Conservation (phyloP, 2,113 vertebrate genomes). For the Embiotoca jacksoni region DNA sequence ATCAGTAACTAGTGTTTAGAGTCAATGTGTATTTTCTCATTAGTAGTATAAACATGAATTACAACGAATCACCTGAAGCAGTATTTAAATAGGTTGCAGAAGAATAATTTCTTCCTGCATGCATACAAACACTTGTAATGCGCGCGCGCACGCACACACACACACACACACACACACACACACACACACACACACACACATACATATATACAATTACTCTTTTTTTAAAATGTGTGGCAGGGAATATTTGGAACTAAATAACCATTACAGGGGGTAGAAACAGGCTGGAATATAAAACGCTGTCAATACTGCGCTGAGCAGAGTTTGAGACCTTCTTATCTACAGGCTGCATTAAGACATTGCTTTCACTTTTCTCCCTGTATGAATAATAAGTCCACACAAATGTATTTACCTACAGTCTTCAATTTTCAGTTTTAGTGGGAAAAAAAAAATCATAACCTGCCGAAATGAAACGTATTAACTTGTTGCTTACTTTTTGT, state of each 20-base stretch:
- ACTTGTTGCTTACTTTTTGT: constrained; percentile 42
- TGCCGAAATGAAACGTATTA: constrained; percentile 55
- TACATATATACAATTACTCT: neutral
- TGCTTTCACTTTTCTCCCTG: constrained; percentile 61
- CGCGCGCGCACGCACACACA: neutral
- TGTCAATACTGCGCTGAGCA: constrained; percentile 43
- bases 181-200: constrained; percentile 5
- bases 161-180: neutral
- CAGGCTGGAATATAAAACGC: constrained; percentile 72
- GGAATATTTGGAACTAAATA: constrained; percentile 72
- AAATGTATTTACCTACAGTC: constrained; percentile 57
- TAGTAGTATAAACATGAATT: constrained; percentile 77
- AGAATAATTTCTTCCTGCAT: constrained; percentile 61
- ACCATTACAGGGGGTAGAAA: constrained; percentile 70
- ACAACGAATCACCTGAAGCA: constrained; percentile 65
- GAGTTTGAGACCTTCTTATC: constrained; percentile 76
- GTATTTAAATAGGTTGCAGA: constrained; percentile 73
- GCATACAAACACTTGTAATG: neutral
- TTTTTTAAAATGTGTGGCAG: constrained; percentile 52
- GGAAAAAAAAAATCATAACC: constrained; percentile 30
- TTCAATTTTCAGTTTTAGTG: constrained; percentile 44
- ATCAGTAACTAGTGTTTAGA: constrained; percentile 67
- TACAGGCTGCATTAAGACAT: constrained; percentile 66
- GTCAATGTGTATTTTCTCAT: constrained; percentile 71
- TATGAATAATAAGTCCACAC: constrained; percentile 72